Conservation (phyloP, 1,140 invertebrate genomes). For the Stenopsyche tienmushanensis region DNA sequence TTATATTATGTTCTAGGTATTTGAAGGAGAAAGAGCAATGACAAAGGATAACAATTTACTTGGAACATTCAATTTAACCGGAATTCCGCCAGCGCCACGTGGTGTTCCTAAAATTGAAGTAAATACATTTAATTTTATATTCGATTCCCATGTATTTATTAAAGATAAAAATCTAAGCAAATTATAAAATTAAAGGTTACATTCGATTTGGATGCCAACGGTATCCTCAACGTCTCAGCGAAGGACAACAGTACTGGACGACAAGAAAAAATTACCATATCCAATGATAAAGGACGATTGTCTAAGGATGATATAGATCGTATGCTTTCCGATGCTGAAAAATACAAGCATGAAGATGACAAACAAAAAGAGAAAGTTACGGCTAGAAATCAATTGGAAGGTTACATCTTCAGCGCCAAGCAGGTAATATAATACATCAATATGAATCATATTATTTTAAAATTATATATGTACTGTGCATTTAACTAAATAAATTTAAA, state of each 20-base stretch:
- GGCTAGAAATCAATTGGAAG: slow-evolving; percentile 79
- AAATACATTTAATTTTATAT: slow-evolving; percentile 45
- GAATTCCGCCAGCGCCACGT: slow-evolving; percentile 70
- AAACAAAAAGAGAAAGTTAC: slow-evolving; percentile 65
- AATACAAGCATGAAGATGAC: slow-evolving; percentile 69
- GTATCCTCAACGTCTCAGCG: slow-evolving; percentile 78
- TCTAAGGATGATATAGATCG: slow-evolving; percentile 89
- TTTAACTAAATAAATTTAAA: neutral
- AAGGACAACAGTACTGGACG: slow-evolving; percentile 76
- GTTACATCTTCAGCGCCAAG: slow-evolving; percentile 81
- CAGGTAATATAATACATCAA: slow-evolving; percentile 50
- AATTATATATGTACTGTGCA: neutral
- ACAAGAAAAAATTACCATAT: slow-evolving; percentile 80
- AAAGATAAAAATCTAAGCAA: neutral
- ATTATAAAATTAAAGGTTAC: slow-evolving; percentile 64
- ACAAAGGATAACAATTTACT: slow-evolving; percentile 79
- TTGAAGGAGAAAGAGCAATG: slow-evolving; percentile 79
- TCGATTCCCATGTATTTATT: neutral
- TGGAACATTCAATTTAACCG: slow-evolving; percentile 74
- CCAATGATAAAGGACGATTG: slow-evolving; percentile 90
- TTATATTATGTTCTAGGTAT: slow-evolving; percentile 63
- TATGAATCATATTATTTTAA: too few relatives aligned
- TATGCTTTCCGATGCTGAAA: slow-evolving; percentile 82
- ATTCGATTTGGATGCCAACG: slow-evolving; percentile 79
- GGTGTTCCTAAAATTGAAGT: slow-evolving; percentile 65